Conservation (phyloP, 2,797 vertebrate species). For the Heteromormyrus szaboi region DNA sequence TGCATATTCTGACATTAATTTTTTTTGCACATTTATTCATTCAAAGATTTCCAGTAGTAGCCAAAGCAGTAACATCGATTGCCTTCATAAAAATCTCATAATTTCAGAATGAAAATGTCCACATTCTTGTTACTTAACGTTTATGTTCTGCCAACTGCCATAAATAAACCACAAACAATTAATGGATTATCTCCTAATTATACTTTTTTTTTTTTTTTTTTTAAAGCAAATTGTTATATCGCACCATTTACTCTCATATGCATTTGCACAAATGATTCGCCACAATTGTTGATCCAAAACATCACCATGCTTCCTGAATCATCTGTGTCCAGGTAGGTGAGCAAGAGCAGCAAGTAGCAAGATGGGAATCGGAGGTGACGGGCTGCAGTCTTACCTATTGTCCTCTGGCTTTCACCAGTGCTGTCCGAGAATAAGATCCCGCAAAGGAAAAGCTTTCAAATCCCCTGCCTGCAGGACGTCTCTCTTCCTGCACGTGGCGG, state of each 20-base stretch:
- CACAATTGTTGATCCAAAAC: neutral
- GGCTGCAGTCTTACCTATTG: conserved; percentile 52
- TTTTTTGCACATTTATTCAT: neutral
- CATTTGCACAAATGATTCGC: neutral
- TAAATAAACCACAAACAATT: neutral
- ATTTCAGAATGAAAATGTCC: neutral
- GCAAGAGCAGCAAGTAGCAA: neutral
- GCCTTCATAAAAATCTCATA: neutral
- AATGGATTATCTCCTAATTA: neutral
- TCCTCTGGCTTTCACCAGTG: neutral
- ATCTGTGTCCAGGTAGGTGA: neutral
- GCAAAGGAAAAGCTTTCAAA: conserved; percentile 45
- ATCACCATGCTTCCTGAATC: neutral
- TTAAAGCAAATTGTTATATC: neutral
- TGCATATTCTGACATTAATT: neutral
- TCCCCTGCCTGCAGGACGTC: conserved; percentile 57
- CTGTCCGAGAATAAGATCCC: conserved; percentile 47
- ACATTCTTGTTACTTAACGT: neutral
- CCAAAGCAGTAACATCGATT: neutral
- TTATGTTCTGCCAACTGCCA: neutral
- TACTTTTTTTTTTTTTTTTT: neutral
- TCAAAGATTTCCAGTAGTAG: neutral
- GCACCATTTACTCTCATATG: neutral
- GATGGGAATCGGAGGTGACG: neutral
- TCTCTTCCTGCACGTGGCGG: conserved; percentile 57